Conservation (phyloP, 2,797 vertebrate genomes). For the Benthosema pterotum region DNA sequence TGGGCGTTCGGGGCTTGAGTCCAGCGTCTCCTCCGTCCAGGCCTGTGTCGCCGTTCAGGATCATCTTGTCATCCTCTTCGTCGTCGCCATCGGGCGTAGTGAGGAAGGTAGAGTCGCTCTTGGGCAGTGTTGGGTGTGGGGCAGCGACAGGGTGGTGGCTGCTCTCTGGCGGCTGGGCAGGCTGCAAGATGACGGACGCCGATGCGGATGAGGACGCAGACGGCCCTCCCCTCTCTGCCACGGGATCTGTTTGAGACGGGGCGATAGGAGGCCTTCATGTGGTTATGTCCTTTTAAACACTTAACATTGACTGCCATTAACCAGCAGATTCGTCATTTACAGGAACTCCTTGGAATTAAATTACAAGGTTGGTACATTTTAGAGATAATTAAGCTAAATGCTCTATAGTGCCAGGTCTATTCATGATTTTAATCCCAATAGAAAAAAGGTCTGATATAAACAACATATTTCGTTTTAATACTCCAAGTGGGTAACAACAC, state of each 20-base stretch:
- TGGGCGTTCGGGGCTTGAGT: conserved; percentile 86
- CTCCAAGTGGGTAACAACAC: too few species aligned
- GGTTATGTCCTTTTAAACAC: neutral
- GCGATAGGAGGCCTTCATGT: neutral
- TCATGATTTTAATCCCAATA: too few species aligned
- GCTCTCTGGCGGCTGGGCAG: conserved; percentile 77
- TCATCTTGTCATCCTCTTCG: conserved; percentile 84
- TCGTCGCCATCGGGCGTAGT: conserved; percentile 94
- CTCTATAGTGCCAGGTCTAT: too few species aligned
- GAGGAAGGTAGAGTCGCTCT: conserved; percentile 90
- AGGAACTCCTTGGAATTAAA: too few species aligned
- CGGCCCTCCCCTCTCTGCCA: conserved; percentile 74
- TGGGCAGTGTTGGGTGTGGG: conserved; percentile 80
- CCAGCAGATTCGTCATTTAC: too few species aligned
- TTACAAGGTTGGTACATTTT: too few species aligned
- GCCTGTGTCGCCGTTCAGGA: conserved; percentile 65
- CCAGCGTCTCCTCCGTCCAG: conserved; percentile 84
- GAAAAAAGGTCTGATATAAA: too few species aligned
- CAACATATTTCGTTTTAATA: too few species aligned
- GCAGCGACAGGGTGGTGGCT: too few species aligned
- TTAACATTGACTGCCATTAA: too few species aligned
- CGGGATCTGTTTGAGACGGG: conserved; percentile 70
- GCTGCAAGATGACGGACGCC: conserved; percentile 80
- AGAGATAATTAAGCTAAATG: too few species aligned
- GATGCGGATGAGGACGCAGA: conserved; percentile 37